Percentiles rank a stretch among this genome's conserved stretches.
Evolutionary conservation across 2,888 invertebrate species (phyloP).

Genomic region (Emmelina monodactyla): DNA sequence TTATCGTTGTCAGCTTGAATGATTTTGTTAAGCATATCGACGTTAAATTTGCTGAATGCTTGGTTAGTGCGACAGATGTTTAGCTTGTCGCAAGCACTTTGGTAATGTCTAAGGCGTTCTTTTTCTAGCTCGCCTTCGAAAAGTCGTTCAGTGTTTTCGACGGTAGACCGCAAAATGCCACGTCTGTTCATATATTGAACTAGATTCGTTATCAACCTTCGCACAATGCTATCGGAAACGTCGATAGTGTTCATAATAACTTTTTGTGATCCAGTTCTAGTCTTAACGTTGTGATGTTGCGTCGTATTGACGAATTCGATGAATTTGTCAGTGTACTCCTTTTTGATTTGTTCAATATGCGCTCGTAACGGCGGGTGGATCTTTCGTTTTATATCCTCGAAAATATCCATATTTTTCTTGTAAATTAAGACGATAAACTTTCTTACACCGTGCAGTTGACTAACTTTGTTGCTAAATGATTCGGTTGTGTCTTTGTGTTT

Average conservation of each 20-base stretch:
- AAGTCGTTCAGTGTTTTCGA: background rate
- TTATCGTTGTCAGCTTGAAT: background rate
- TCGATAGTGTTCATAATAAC: background rate
- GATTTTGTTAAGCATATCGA: background rate
- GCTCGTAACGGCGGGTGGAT: background rate
- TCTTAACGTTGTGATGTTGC: background rate
- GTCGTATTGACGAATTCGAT: background rate
- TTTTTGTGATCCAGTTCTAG: background rate
- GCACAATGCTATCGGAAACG: background rate
- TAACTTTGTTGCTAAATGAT: too few relatives aligned
- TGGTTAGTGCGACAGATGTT: background rate
- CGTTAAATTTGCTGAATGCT: background rate
- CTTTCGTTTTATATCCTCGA: background rate
- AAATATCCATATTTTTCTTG: background rate
- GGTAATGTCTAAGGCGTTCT: background rate
- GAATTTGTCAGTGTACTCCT: background rate
- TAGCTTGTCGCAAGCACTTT: background rate
- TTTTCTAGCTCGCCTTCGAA: background rate
- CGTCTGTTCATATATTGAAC: background rate
- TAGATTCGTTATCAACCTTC: background rate
- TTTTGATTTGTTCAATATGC: background rate
- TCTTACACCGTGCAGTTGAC: too few relatives aligned
- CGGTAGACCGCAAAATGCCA: background rate
- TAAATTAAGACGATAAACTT: background rate
- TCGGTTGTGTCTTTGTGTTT: too few relatives aligned